Evolutionary conservation across 2,888 invertebrate species (phyloP), one percentile per base, ranked within the genome.

Genomic region (Itoplectis maculator): DNA sequence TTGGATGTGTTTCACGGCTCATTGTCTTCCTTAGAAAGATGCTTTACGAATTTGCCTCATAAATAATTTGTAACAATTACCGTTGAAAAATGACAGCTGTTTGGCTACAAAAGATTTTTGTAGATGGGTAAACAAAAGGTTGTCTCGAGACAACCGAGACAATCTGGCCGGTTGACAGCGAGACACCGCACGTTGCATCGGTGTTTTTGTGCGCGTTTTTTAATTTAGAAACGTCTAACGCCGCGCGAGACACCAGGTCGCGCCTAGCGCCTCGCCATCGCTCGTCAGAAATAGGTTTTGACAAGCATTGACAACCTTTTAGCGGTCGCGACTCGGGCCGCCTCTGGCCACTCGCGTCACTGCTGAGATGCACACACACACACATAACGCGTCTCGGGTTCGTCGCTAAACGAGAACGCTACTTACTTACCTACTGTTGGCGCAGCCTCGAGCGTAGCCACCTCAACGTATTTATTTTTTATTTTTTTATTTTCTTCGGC

Each of bases 301-400:
- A 89, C 88, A 82, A 65, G 79, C 83, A 86, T 86, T 88, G 88
- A 88, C 89, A 87, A 86, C 86, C 86, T 88, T 89, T 89, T 88
- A 88, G 81, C 78, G 29, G 18, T 49, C 61, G n/a, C n/a, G 56
- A 18, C 29, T 29, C 29, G 29, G 29, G 29, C 18, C 37, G 18
- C 49, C 59, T 2, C 11, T 42, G 82, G 76, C 78, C 80, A 84
- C 79, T 83, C 75, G 66, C 35, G 61, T 54, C 18, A 2, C 15
- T 65, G n/a, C n/a, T n/a, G n/a, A n/a, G n/a, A n/a, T 8, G 70
- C 49, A 15, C 23, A 20, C 47, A 29, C 29, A 5, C 29, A 2
- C 65, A 37, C 15, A 37, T 35, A 15, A 15, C 54, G 35, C 78
- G 42, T n/a, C n/a, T n/a, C n/a, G n/a, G n/a, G n/a, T n/a, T n/a